Evolutionary conservation across 1,140 invertebrate genomes (phyloP), one percentile per base, ranked within the genome.

Genomic region (Trissolcus basalis): DNA sequence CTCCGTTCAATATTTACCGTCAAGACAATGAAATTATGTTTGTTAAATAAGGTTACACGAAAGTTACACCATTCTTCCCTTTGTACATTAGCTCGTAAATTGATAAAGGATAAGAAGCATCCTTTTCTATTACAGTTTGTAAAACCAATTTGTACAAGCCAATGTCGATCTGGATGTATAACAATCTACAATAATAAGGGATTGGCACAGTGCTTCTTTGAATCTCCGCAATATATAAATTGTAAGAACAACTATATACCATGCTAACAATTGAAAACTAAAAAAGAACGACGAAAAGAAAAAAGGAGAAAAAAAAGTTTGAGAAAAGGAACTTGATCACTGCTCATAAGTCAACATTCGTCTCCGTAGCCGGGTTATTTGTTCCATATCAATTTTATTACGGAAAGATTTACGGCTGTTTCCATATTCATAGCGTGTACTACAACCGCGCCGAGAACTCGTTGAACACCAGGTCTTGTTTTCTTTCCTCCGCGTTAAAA

Each of bases 311-410:
- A 36, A 58, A n/a, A n/a, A n/a, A n/a, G 15, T 15, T 14, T 33
- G 41, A 12, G 36, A 35, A 47, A 12, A 14, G 14, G 32, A 9
- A 47, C 58, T 70, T 60, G 67, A 70, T 64, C 69, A 56, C 15
- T 1, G 19, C 19, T 48, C 60, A 47, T 68, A 43, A 56, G 58
- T 53, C 56, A 69, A 63, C 49, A 48, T 54, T 19, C 43, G 33
- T 45, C 33, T 43, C 19, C 14, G 12, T 41, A 58, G 35, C 6
- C 12, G 36, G 41, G 59, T 70, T 65, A 70, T 70, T 76, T 70
- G 60, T 70, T 60, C 73, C 32, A 76, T 76, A 65, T 55, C 65
- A 65, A 61, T 76, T 76, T 76, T 70, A 70, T 65, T 76, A 70
- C 36, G 51, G 19, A 27, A 15, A 43, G 53, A 59, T 69, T 39